Evolutionary conservation across 2,797 vertebrate genomes (phyloP).

Genomic region (Gymnocypris eckloni): DNA sequence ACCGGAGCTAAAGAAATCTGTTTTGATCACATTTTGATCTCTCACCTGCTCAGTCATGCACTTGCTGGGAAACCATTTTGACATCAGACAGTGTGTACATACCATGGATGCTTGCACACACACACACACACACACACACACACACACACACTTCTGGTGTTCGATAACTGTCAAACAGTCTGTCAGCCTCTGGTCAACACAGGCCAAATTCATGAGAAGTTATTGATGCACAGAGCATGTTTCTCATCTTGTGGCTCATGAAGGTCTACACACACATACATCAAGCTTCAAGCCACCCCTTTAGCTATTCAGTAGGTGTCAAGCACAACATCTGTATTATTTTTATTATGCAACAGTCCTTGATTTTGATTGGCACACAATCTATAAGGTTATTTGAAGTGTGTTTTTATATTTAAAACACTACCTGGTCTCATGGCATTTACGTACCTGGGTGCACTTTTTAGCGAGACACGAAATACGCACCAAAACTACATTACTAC

Average conservation of each 20-base stretch:
- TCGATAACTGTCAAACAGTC: conserved; percentile 24
- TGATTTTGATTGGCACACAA: background rate
- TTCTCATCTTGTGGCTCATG: background rate
- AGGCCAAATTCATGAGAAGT: background rate
- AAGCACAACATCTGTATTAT: conserved; percentile 8
- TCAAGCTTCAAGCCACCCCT: background rate
- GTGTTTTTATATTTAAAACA: background rate
- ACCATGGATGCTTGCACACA: background rate
- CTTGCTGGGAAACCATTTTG: conserved; percentile 25
- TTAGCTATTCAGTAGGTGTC: background rate
- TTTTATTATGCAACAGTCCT: background rate
- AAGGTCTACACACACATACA: background rate
- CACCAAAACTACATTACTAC: too few species aligned
- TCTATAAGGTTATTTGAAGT: background rate
- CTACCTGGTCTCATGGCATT: too few species aligned
- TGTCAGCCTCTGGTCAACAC: conserved; percentile 25
- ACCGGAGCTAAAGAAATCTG: conserved; percentile 4
- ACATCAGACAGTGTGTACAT: conserved; percentile 5
- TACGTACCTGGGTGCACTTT: too few species aligned
- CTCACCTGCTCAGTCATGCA: conserved; percentile 4
- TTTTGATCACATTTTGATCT: conserved; percentile 18
- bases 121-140: background rate
- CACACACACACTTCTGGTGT: background rate
- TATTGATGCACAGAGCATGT: background rate
- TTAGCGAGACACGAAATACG: too few species aligned